These are phyloP conservation scores for Bombus polaris DNA, from an alignment of 1,140 invertebrate species.

Conservation along the genomic window DNA sequence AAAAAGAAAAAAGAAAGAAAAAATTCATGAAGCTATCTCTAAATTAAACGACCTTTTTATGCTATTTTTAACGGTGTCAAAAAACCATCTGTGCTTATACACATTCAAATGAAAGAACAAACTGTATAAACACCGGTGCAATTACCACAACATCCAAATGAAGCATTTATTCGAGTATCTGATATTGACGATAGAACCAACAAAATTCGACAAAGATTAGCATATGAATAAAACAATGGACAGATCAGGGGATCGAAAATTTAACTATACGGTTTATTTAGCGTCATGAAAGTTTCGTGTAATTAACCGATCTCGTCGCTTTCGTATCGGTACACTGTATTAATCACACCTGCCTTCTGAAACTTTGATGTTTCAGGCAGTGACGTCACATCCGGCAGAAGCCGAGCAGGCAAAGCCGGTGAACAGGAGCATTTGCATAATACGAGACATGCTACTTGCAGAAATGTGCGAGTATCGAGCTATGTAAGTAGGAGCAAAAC, in stretches of 20 bases:
- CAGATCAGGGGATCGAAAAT: background rate
- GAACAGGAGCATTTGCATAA: conserved; percentile 58
- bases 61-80: background rate
- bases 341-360: conserved; percentile 53
- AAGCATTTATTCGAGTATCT: background rate
- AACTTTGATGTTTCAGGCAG: conserved; percentile 49
- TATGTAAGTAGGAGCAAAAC: conserved; percentile 24
- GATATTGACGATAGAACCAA: background rate
- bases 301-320: conserved; percentile 11
- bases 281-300: background rate
- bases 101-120: background rate
- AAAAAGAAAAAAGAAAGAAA: background rate
- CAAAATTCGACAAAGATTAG: background rate
- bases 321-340: conserved; percentile 27
- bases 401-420: conserved; percentile 34
- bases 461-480: conserved; percentile 27
- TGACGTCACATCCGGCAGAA: conserved; percentile 63
- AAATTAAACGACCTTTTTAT: background rate
- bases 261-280: background rate
- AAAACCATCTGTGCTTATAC: background rate
- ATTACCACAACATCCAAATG: background rate
- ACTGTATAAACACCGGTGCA: background rate
- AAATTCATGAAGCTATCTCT: background rate
- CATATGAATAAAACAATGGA: background rate
- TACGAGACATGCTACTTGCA: conserved; percentile 48